Evolutionary conservation across 2,888 invertebrate genomes (phyloP), one percentile per base, ranked within the genome.

Genomic region (Lochmaea crataegi): DNA sequence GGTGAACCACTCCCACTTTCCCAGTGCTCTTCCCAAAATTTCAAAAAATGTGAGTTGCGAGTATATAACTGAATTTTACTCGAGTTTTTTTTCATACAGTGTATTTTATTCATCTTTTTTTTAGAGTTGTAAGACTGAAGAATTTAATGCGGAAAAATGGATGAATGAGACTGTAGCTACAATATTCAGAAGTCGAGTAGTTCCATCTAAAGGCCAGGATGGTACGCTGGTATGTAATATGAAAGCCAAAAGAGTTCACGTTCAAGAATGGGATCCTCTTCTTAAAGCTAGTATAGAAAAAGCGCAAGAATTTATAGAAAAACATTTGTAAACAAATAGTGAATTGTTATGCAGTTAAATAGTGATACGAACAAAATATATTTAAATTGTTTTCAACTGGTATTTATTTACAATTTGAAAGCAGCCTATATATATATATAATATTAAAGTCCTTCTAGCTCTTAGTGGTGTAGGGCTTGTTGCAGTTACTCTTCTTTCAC

Each of bases 111-210:
- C 65, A 41, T 67, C 70, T 76, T 71, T 73, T 69, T 83, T 85
- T 61, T 81, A 94, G 93, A 86, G 89, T 78, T 84, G 89, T 76
- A 87, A 89, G 70, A 89, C 87, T 11, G 83, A 87, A 10, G 80
- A 86, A 12, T 94, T 95, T 82, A 90, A 90, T 65, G 95, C 95
- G 0, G 86, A 89, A 80, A 88, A 88, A 66, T 95, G 95, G 95
- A 87, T 95, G 85, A 83, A 88, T 61, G 88, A 89, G 75, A 83
- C 86, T 12, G 88, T 94, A 45, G 88, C 90, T 65, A 85, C 88
- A 0, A 89, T 91, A 75, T 92, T 94, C 83, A 86, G 88, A n/a
- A 89, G 91, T 0, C 83, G 85, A 45, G 85, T 89, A 26, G 82
- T 85, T 6, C 84, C 89, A 1, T 88, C 90, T 0, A 90, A 89